Evolutionary conservation across 2,888 invertebrate genomes (phyloP).

Genomic region (Acanthoscelides obtectus): DNA sequence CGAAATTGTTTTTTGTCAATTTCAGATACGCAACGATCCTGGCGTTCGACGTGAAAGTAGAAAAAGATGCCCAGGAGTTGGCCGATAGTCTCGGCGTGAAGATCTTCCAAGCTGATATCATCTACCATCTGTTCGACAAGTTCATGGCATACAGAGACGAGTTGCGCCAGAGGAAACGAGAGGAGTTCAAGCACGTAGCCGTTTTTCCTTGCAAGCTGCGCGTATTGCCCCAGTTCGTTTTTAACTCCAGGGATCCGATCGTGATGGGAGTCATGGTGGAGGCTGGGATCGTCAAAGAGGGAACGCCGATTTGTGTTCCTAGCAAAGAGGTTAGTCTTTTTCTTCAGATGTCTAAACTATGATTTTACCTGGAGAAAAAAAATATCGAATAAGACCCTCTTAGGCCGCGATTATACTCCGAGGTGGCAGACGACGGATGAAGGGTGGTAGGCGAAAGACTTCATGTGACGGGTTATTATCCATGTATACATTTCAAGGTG

Average conservation of each 20-base stretch:
- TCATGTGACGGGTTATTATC: too few species aligned
- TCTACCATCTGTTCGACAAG: conserved; percentile 98
- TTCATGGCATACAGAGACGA: conserved; percentile 93
- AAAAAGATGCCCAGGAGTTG: conserved; percentile 95
- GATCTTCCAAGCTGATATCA: conserved; percentile 98
- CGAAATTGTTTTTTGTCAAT: background rate
- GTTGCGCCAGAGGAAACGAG: conserved; percentile 82
- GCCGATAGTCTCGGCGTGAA: conserved; percentile 91
- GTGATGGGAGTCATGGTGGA: conserved; percentile 95
- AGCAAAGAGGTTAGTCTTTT: conserved; percentile 74
- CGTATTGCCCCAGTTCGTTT: conserved; percentile 83
- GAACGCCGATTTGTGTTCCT: conserved; percentile 97
- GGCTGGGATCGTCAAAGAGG: conserved; percentile 90
- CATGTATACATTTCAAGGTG: too few species aligned
- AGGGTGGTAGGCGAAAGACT: too few species aligned
- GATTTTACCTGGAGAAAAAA: too few species aligned
- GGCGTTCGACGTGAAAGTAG: conserved; percentile 99
- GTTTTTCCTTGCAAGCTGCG: conserved; percentile 96
- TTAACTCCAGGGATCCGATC: conserved; percentile 98
- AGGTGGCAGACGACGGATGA: too few species aligned
- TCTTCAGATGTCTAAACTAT: too few species aligned
- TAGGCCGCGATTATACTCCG: too few species aligned
- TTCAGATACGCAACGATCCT: conserved; percentile 89
- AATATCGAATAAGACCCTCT: too few species aligned
- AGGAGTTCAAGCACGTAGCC: conserved; percentile 93